A percentile compares a stretch with the other conserved stretches of the same genome.
Evolutionary conservation across 2,797 vertebrate species (phyloP).

Genomic region (Serranus cabrilla): DNA sequence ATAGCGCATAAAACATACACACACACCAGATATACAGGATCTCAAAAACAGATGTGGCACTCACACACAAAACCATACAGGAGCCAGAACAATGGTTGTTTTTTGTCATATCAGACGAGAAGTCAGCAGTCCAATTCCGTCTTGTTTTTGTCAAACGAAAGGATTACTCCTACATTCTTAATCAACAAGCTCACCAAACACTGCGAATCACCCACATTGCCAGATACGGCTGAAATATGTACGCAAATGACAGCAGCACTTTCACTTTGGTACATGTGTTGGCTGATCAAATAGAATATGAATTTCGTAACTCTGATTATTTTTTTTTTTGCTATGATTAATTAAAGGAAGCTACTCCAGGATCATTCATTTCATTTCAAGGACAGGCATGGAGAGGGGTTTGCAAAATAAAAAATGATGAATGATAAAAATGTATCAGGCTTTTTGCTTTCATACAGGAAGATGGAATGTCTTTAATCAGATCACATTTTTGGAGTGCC

Average conservation of each 20-base stretch:
- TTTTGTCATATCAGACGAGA: slow-evolving; percentile 60
- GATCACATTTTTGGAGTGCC: slow-evolving; percentile 45
- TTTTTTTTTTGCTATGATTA: slow-evolving; percentile 67
- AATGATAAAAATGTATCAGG: slow-evolving; percentile 59
- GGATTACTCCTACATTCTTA: slow-evolving; percentile 72
- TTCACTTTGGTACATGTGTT: slow-evolving; percentile 57
- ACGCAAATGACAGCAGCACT: slow-evolving; percentile 55
- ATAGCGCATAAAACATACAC: slow-evolving; percentile 26
- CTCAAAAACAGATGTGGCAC: slow-evolving; percentile 20
- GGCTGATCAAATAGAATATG: slow-evolving; percentile 69
- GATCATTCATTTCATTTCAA: slow-evolving; percentile 72
- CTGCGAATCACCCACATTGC: slow-evolving; percentile 68
- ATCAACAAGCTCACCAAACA: slow-evolving; percentile 72
- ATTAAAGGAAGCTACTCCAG: slow-evolving; percentile 60
- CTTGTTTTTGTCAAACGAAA: slow-evolving; percentile 70
- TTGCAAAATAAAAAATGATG: slow-evolving; percentile 26
- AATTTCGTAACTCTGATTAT: slow-evolving; percentile 69
- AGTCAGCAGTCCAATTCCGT: slow-evolving; percentile 62
- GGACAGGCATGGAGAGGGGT: slow-evolving; percentile 56
- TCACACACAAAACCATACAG: slow-evolving; percentile 26
- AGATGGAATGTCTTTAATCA: slow-evolving; percentile 61
- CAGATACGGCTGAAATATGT: slow-evolving; percentile 57
- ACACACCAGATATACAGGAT: slow-evolving; percentile 17
- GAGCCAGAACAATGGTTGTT: slow-evolving; percentile 61
- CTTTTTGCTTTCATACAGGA: slow-evolving; percentile 37